Evolutionary conservation across 1,140 invertebrate species (phyloP).

Genomic region (Dinoponera quadriceps): DNA sequence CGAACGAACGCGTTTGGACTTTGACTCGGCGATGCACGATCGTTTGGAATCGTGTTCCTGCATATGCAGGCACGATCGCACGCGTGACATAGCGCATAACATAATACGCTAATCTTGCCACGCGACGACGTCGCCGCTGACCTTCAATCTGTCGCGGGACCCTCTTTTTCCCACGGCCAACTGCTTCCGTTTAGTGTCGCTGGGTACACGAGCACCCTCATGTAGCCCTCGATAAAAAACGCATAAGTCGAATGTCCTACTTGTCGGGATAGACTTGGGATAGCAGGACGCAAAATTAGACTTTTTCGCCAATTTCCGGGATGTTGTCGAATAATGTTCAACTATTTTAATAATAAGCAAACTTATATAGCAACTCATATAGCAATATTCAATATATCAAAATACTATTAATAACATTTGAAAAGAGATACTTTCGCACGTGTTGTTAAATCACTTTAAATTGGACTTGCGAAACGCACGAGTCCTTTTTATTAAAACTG

Average conservation of each 20-base stretch:
- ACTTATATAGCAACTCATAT: too few relatives aligned
- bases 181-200: conserved; percentile 47
- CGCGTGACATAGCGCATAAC: conserved; percentile 27
- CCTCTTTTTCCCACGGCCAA: conserved; percentile 55
- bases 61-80: neutral
- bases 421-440: too few relatives aligned
- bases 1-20: neutral
- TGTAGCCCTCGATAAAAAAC: neutral
- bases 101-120: conserved; percentile 53
- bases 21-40: neutral
- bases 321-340: neutral
- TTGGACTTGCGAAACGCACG: neutral
- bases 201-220: conserved; percentile 6
- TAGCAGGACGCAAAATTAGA: neutral
- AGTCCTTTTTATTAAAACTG: neutral
- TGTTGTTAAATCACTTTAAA: neutral
- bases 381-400: too few relatives aligned
- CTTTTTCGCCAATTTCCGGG: neutral
- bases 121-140: conserved; percentile 41
- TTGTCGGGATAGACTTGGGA: neutral
- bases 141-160: conserved; percentile 49
- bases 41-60: neutral
- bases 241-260: neutral
- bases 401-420: too few relatives aligned
- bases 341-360: too few relatives aligned